Percentiles rank a stretch among this genome's conserved stretches.
Conservation (phyloP, 2,888 invertebrate genomes). For the Drosophila merina region DNA sequence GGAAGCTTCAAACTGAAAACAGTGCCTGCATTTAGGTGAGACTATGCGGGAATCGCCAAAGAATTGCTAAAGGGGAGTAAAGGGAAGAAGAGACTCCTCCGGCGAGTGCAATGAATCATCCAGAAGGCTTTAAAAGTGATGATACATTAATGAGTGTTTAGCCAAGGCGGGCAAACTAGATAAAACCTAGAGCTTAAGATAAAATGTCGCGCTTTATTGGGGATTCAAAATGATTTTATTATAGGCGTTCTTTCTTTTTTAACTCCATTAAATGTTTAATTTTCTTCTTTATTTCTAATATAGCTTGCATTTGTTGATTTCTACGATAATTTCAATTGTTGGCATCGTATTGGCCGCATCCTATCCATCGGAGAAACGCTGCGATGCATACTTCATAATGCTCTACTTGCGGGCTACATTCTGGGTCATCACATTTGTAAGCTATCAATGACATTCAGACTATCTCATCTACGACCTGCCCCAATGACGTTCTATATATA, state of each 20-base stretch:
- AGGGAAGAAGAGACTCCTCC: not conserved
- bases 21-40: constrained; percentile 81
- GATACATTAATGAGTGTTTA: not conserved
- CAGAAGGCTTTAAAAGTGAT: not conserved
- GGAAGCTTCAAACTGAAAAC: constrained; percentile 80
- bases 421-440: constrained; percentile 86
- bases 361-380: constrained; percentile 83
- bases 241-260: not conserved
- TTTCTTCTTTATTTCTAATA: not conserved
- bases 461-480: constrained; percentile 22
- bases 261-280: constrained; percentile 34
- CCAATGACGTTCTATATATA: constrained; percentile 7
- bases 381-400: constrained; percentile 86
- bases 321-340: constrained; percentile 80
- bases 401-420: constrained; percentile 86
- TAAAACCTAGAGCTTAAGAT: not conserved
- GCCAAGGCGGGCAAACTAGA: not conserved
- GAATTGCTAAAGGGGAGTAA: not conserved
- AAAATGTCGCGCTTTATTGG: not conserved
- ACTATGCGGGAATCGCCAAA: not conserved
- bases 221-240: no score
- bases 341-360: constrained; percentile 78
- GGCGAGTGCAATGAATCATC: constrained; percentile 59
- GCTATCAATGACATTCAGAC: constrained; percentile 55
- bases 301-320: constrained; percentile 78